phyloP scores from a whole-genome alignment of 1,140 invertebrate genomes.

The Sinella curviseta region DNA sequence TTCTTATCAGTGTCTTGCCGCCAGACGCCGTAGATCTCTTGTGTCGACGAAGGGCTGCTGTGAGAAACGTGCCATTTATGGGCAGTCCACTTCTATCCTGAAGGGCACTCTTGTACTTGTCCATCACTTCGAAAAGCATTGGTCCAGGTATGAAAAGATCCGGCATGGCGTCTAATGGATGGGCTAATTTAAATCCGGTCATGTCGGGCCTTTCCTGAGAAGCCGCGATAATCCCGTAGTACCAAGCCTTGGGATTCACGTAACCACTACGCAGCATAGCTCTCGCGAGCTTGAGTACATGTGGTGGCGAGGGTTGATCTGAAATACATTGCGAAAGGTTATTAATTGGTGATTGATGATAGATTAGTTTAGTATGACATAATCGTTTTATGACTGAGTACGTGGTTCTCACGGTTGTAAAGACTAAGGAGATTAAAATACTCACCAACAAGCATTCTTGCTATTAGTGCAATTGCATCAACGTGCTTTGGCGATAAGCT shows the following conservation, averaged over 20 bases:
- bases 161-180: constrained; percentile 8
- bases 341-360: too few species aligned
- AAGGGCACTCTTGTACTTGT: not conserved
- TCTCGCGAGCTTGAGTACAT: not conserved
- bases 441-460: constrained; percentile 4
- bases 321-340: not conserved
- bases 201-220: not conserved
- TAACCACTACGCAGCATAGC: not conserved
- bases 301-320: constrained; percentile 2
- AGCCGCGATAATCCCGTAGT: not conserved
- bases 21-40: not conserved
- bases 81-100: not conserved
- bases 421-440: too few species aligned
- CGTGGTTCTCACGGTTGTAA: too few species aligned
- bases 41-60: not conserved
- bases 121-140: not conserved
- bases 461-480: not conserved
- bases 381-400: too few species aligned
- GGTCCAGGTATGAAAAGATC: not conserved
- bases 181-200: not conserved
- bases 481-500: constrained; percentile 1
- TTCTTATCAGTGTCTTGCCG: not conserved
- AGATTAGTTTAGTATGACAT: too few species aligned
- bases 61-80: not conserved
- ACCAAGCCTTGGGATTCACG: constrained; percentile 10